Conservation (phyloP, 2,888 invertebrate species). For the Drosophila emarginata region DNA sequence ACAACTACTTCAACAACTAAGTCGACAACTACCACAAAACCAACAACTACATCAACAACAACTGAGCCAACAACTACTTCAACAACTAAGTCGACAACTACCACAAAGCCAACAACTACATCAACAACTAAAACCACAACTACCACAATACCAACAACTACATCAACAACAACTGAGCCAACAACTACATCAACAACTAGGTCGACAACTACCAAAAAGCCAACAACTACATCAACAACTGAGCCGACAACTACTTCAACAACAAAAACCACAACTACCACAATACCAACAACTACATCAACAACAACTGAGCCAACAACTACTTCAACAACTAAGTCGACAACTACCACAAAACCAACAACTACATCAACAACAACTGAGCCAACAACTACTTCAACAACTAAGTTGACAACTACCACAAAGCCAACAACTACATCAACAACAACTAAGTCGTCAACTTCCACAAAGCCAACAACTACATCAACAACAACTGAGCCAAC, state of each 20-base stretch:
- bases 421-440: background rate
- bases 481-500: too few relatives aligned
- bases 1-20: background rate
- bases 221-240: background rate
- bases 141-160: background rate
- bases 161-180: too few relatives aligned
- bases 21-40: background rate
- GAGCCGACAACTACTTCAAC: background rate
- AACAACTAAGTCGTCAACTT: background rate
- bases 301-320: too few relatives aligned
- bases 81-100: background rate
- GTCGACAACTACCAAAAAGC: background rate
- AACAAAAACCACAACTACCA: background rate
- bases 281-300: background rate
- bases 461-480: background rate
- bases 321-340: too few relatives aligned
- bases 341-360: background rate
- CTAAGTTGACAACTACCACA: background rate
- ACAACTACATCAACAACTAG: too few relatives aligned
- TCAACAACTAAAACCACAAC: background rate
- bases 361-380: background rate
- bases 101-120: background rate
- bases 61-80: background rate
- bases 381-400: too few relatives aligned
- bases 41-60: too few relatives aligned